Conservation (phyloP, 2,113 vertebrate genomes). For the human (Homo sapiens) region DNA sequence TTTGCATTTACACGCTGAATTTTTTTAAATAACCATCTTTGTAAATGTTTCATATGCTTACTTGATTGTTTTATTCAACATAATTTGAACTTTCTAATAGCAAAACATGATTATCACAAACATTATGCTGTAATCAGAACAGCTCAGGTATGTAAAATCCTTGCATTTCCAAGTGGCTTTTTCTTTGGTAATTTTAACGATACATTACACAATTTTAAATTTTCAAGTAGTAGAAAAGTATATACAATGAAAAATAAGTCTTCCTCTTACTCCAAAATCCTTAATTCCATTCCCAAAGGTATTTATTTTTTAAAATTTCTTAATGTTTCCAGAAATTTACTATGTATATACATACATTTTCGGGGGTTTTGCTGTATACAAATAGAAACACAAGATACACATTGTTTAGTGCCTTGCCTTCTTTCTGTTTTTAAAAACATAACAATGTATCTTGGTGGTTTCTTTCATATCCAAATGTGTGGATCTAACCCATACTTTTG, state of each 20-base stretch:
- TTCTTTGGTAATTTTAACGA: slow-evolving; percentile 31
- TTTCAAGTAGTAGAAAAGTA: background rate
- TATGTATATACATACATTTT: background rate
- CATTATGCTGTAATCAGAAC: slow-evolving; percentile 4
- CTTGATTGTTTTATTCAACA: slow-evolving; percentile 54
- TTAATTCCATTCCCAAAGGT: background rate
- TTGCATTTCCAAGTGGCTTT: slow-evolving; percentile 13
- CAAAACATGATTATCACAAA: slow-evolving; percentile 41
- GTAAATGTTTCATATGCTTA: slow-evolving; percentile 17
- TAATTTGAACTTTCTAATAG: slow-evolving; percentile 37
- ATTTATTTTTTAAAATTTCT: background rate
- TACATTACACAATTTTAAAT: background rate
- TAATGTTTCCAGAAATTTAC: slow-evolving; percentile 15
- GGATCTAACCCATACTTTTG: background rate
- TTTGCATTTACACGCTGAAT: background rate
- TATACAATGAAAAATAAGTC: background rate
- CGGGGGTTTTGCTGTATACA: background rate
- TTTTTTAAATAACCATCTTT: background rate
- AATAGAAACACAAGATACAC: background rate
- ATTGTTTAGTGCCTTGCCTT: background rate
- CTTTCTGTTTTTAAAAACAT: background rate
- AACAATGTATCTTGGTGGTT: background rate
- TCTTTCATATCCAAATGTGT: background rate
- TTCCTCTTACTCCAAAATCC: background rate
- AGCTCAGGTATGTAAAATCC: background rate